These are phyloP conservation scores for Medauroidea extradentata DNA, from an alignment of 1,140 invertebrate genomes.

Conservation along the genomic window DNA sequence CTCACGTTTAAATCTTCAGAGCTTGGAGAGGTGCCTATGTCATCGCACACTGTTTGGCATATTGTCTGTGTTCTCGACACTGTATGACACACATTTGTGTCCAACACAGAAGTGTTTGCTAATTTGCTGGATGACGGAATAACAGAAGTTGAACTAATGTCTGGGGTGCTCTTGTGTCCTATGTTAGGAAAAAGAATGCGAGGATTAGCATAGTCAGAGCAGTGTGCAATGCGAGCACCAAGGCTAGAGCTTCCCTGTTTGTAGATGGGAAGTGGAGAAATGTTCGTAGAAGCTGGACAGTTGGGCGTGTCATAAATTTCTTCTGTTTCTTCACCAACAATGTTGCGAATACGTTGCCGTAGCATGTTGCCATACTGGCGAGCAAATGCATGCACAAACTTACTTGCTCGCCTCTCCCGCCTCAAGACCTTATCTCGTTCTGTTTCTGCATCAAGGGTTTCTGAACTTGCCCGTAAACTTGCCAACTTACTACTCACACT, in stretches of 20 bases:
- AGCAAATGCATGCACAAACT: conserved; percentile 32
- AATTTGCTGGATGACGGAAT: conserved; percentile 56
- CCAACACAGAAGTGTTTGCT: conserved; percentile 35
- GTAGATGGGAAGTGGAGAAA: conserved; percentile 8
- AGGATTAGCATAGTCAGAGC: conserved; percentile 73
- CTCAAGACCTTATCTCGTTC: conserved; percentile 7
- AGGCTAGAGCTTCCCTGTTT: conserved; percentile 64
- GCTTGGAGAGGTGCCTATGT: not conserved
- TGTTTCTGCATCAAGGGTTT: conserved; percentile 5
- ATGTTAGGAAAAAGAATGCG: conserved; percentile 53
- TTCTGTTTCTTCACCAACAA: conserved; percentile 26
- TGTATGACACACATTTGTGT: conserved; percentile 4
- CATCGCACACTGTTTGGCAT: not conserved
- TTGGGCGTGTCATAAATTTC: conserved; percentile 24
- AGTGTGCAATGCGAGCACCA: conserved; percentile 77
- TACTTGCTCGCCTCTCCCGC: conserved; percentile 21
- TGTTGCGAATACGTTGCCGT: conserved; percentile 36
- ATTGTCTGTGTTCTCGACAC: too few relatives aligned
- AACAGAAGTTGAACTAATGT: conserved; percentile 47
- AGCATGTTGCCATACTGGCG: conserved; percentile 40
- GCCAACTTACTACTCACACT: conserved; percentile 41
- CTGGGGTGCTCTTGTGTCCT: not conserved
- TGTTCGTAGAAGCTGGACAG: not conserved
- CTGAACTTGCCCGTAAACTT: conserved; percentile 13
- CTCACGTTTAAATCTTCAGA: conserved; percentile 13